Base-by-base conservation (phyloP, 2,113 vertebrate species). In the Calypte anna region DNA sequence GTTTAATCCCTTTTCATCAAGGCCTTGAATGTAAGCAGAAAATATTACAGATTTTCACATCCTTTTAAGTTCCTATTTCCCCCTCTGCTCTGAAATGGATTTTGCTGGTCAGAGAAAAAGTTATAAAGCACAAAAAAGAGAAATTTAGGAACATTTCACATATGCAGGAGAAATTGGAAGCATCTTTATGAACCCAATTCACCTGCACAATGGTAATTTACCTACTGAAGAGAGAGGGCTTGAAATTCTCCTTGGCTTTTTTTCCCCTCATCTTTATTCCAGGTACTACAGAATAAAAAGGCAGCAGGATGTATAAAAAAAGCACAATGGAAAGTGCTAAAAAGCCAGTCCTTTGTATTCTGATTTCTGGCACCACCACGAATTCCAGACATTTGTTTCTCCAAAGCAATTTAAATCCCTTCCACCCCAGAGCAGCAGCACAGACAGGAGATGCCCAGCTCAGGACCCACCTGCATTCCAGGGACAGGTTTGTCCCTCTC, bases 1-100 rank as follows among this genome's bases (percentile, higher is more conserved):
- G 4, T 69, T 88, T 96, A 92, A 95, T 93, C 88, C 89, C 64
- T 48, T 92, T 93, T n/a, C 58, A 96, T 96, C 96, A 61, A 91
- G 90, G 76, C 31, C 84, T 78, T 62, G 43, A 54, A 70, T 78
- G 83, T 21, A 73, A 68, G 83, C 75, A 94, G 84, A 76, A 91
- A 94, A 96, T 62, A 91, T 59, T 4, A 38, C 31, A 66, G 80
- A 75, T 90, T 93, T 85, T 70, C 89, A 92, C 79, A 86, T 75
- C 63, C 43, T 66, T 94, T 62, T 27, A 82, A 31, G 57, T 21
- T 79, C 54, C 76, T 23, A 36, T 92, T 86, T 86, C 79, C 4
- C 4, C 0, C 48, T 36, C 12, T 48, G 75, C 73, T 88, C 78
- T 25, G 1, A 46, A 67, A 66, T 28, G 38, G 66, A 82, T 61